These are phyloP conservation scores for Trilocha varians DNA, from an alignment of 2,888 invertebrate genomes.

Conservation along the genomic window DNA sequence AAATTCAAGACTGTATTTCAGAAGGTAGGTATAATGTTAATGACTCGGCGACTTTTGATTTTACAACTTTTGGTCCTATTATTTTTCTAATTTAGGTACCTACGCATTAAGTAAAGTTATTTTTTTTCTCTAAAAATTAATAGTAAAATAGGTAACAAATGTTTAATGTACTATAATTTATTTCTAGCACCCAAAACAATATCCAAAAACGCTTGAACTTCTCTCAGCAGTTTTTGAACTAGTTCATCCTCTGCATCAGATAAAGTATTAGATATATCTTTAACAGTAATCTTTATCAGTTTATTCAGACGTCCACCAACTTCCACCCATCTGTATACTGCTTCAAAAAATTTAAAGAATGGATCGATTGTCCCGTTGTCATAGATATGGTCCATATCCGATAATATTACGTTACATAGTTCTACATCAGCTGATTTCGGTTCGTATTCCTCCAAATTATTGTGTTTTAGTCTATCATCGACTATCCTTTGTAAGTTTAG, in stretches of 20 bases:
- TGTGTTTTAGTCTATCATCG: slow-evolving; percentile 23
- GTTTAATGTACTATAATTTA: slow-evolving; percentile 7
- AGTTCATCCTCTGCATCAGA: slow-evolving; percentile 22
- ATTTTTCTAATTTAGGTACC: too few relatives aligned
- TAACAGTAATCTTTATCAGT: slow-evolving; percentile 23
- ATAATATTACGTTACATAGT: slow-evolving; percentile 38
- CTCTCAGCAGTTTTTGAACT: slow-evolving; percentile 32
- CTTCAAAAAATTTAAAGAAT: slow-evolving; percentile 31
- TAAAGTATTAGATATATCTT: slow-evolving; percentile 23
- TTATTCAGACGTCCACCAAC: slow-evolving; percentile 18
- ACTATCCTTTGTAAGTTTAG: slow-evolving; percentile 28
- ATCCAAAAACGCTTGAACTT: slow-evolving; percentile 44
- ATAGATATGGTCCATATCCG: slow-evolving; percentile 49
- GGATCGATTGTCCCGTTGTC: slow-evolving; percentile 26
- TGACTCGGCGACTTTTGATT: too few relatives aligned
- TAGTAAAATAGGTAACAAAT: not conserved
- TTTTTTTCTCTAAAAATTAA: not conserved
- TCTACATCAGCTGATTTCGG: slow-evolving; percentile 29
- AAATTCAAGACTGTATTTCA: too few relatives aligned
- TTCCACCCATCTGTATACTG: slow-evolving; percentile 27
- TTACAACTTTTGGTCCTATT: too few relatives aligned
- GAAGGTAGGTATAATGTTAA: too few relatives aligned
- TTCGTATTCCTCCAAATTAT: slow-evolving; percentile 14
- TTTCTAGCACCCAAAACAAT: slow-evolving; percentile 35
- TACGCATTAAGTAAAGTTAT: not conserved